Conservation (phyloP, 2,797 vertebrate genomes). For the Yasuhikotakia modesta region DNA sequence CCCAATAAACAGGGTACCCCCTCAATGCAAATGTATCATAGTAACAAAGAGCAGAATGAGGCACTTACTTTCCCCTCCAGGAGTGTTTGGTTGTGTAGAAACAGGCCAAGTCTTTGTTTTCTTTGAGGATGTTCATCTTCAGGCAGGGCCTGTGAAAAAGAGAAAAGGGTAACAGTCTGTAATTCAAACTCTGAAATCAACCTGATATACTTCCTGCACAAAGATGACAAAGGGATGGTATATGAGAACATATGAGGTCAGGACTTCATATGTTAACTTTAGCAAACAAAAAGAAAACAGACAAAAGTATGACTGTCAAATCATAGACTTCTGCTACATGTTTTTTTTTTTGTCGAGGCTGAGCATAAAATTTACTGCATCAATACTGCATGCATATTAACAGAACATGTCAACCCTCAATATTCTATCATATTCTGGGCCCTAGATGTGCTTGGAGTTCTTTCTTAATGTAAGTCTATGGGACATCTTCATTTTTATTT, state of each 20-base stretch:
- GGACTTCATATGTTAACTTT: neutral
- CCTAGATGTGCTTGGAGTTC: no score
- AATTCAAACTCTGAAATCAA: neutral
- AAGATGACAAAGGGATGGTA: neutral
- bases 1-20: neutral
- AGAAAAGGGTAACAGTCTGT: conserved; percentile 34
- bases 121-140: conserved; percentile 98
- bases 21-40: conserved; percentile 14
- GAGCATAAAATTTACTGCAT: no score
- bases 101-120: conserved; percentile 99
- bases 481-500: no score
- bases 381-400: no score
- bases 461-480: no score
- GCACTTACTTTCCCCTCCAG: conserved; percentile 98
- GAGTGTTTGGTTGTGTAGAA: conserved; percentile 99
- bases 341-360: no score
- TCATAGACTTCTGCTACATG: no score
- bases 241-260: neutral
- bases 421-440: no score
- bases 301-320: neutral
- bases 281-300: no score
- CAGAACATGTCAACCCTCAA: no score
- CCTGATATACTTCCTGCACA: neutral
- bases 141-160: conserved; percentile 81
- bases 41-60: neutral